Evolutionary conservation across 1,140 invertebrate species (phyloP).

Genomic region (Monomorium pharaonis): DNA sequence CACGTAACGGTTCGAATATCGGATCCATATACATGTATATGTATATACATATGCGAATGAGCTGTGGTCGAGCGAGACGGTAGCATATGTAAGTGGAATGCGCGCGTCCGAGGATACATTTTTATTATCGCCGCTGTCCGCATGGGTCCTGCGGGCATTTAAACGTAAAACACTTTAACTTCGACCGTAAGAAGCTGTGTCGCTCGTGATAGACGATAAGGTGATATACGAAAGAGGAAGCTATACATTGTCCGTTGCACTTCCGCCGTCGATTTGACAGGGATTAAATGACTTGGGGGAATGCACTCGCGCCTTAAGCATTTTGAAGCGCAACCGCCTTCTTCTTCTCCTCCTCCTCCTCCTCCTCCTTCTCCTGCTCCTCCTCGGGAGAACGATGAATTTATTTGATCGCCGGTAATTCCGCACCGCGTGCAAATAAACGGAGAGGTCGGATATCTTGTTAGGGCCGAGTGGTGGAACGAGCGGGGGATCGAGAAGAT

Average conservation of each 20-base stretch:
- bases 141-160: not conserved
- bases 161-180: not conserved
- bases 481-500: not conserved
- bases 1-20: conserved; percentile 57
- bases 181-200: not conserved
- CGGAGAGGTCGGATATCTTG: conserved; percentile 42
- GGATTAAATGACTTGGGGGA: not conserved
- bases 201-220: not conserved
- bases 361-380: too few relatives aligned
- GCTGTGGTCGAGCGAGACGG: not conserved
- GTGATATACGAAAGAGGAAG: not conserved
- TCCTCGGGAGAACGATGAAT: not conserved
- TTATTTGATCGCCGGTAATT: conserved; percentile 49
- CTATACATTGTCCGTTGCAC: not conserved
- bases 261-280: not conserved
- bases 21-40: not conserved
- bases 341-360: not conserved
- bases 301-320: not conserved
- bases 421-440: conserved; percentile 44
- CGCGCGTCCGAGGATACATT: not conserved
- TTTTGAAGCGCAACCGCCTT: not conserved
- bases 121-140: not conserved
- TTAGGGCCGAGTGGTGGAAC: conserved; percentile 38
- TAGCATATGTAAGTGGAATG: not conserved
- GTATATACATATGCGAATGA: not conserved